These are phyloP conservation scores for Labeo calbasu DNA, from an alignment of 2,797 vertebrate genomes.

Conservation along the genomic window DNA sequence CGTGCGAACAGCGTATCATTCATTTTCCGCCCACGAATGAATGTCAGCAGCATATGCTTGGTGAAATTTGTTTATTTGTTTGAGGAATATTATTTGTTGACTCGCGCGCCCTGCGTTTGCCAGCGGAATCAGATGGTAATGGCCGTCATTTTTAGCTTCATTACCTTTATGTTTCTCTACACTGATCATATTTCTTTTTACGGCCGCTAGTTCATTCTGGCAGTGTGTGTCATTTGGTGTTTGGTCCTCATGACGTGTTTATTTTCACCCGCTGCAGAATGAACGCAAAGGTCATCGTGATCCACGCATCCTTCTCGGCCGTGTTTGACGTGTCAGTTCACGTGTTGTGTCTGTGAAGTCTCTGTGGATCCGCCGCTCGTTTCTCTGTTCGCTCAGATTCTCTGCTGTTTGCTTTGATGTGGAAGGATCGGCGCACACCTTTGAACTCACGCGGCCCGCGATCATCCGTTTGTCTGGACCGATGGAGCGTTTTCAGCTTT, in stretches of 20 bases:
- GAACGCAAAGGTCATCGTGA: slow-evolving; percentile 40
- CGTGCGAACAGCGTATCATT: not conserved
- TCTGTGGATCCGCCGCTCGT: slow-evolving; percentile 44
- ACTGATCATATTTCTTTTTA: not conserved
- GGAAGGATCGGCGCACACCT: slow-evolving; percentile 29
- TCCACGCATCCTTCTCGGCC: slow-evolving; percentile 27
- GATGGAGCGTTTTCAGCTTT: slow-evolving; percentile 2
- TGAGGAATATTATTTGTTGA: not conserved
- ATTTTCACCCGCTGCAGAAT: slow-evolving; percentile 21
- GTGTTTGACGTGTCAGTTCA: slow-evolving; percentile 34
- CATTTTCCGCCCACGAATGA: not conserved
- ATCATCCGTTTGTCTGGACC: slow-evolving; percentile 20
- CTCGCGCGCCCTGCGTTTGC: not conserved
- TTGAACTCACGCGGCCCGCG: slow-evolving; percentile 22
- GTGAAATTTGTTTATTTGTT: not conserved
- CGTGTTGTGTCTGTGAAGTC: slow-evolving; percentile 10
- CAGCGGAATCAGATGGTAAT: not conserved
- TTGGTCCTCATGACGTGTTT: slow-evolving; percentile 30
- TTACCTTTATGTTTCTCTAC: slow-evolving; percentile 38
- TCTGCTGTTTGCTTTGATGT: slow-evolving; percentile 52
- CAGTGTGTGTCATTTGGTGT: slow-evolving; percentile 2
- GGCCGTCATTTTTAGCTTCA: slow-evolving; percentile 26
- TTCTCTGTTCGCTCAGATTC: slow-evolving; percentile 30
- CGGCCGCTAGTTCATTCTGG: slow-evolving; percentile 4
- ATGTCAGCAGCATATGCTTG: not conserved